Base-by-base conservation (phyloP, 1,140 invertebrate species). In the Meteorus sp. region DNA sequence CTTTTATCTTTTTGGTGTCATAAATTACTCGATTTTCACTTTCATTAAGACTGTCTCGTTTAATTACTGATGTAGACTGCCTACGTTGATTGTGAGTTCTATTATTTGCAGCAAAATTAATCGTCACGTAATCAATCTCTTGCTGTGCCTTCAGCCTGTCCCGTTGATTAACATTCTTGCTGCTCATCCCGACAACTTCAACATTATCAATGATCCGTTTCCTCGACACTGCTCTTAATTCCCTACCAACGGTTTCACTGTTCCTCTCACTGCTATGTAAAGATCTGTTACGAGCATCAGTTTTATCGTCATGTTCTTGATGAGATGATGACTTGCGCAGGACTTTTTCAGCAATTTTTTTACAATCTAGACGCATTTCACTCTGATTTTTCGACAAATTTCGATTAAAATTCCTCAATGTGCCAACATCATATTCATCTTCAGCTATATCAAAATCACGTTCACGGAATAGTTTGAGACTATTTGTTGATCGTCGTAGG, bases 141-240 rank as follows among this genome's bases (percentile, higher is more conserved):
- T 11, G 29, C 29, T 7, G 29, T 33, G 8, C 15, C 35, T n/a
- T n/a, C n/a, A n/a, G n/a, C n/a, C n/a, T n/a, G n/a, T n/a, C n/a
- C n/a, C n/a, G n/a, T n/a, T n/a, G n/a, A n/a, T n/a, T n/a, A n/a
- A n/a, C n/a, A n/a, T n/a, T 35, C 37, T 25, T 15, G 23, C 13
- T 2, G 20, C 7, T 13, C 6, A 15, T 23, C 33, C 39, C 51
- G 2, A 6, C 3, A 23, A 52, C 43, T 17, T 59, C 61, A 22
- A 4, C 20, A 27, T 76, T 77, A 19, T 63, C 65, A 53, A 79
- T 74, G 29, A 79, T 78, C 27, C 71, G 65, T 3, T 66, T 71
- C 2, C 77, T 61, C 7, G 77, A 79, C 61, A 79, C 69, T 19
- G 71, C 67, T 20, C 66, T 61, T 29, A 61, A 52, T 25, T 57